A percentile compares a stretch with the other conserved stretches of the same genome.
Evolutionary conservation across 1,140 invertebrate species (phyloP).

Genomic region (silkworm (Bombyx mori)): ASM3026992v2 NC_085124.1:4782001-4782500

Average conservation of each 20-base stretch:
- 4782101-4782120: not conserved
- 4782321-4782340: conserved; percentile 22
- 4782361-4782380: too few species aligned
- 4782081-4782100: not conserved
- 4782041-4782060: too few species aligned
- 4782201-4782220: conserved; percentile 73
- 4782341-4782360: not conserved
- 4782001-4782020: too few species aligned
- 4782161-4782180: conserved; percentile 78
- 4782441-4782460: conserved; percentile 27
- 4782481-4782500: conserved; percentile 21
- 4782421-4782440: conserved; percentile 30
- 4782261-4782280: conserved; percentile 81
- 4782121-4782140: too few species aligned
- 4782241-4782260: conserved; percentile 84
- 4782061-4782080: too few species aligned
- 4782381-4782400: conserved; percentile 11
- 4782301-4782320: conserved; percentile 83
- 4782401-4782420: conserved; percentile 8
- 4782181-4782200: conserved; percentile 74
- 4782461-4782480: conserved; percentile 22
- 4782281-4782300: conserved; percentile 83
- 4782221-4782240: conserved; percentile 81
- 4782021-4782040: too few species aligned
- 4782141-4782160: not conserved